A percentile compares a stretch with the other conserved stretches of the same genome.
Evolutionary conservation across 1,140 invertebrate genomes (phyloP).

Genomic region (Drosophila parabipectinata): DNA sequence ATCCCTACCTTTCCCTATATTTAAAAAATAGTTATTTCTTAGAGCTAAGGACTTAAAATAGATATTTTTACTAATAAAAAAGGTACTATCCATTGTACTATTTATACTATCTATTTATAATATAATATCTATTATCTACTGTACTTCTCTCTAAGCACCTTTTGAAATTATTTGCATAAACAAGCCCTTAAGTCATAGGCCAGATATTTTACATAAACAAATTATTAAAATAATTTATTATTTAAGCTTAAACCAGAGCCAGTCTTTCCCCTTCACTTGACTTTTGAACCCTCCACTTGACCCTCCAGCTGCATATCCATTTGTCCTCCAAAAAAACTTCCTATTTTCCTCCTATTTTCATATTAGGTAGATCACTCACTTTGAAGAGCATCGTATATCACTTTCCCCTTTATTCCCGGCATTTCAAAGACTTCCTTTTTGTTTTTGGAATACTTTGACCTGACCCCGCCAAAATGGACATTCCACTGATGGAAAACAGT

Average conservation of each 20-base stretch:
- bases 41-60: too few species aligned
- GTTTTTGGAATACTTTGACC: background rate
- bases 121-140: too few species aligned
- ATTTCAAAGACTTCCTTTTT: slow-evolving; percentile 10
- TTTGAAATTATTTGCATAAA: background rate
- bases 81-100: too few species aligned
- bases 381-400: slow-evolving; percentile 21
- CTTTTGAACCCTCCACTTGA: slow-evolving; percentile 8
- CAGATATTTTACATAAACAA: background rate
- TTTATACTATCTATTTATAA: too few species aligned
- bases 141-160: too few species aligned
- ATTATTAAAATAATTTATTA: too few species aligned
- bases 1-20: too few species aligned
- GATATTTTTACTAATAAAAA: too few species aligned
- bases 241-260: background rate
- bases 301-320: background rate
- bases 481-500: background rate
- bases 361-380: slow-evolving; percentile 9
- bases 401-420: slow-evolving; percentile 18
- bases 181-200: too few species aligned
- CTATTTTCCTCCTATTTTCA: slow-evolving; percentile 1
- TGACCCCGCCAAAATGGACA: slow-evolving; percentile 1
- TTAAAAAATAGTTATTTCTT: too few species aligned
- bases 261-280: background rate
- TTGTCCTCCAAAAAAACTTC: too few species aligned